Evolutionary conservation across 2,888 invertebrate species (phyloP), one percentile per base, ranked within the genome.

Genomic region (Cerastis rubricosa): DNA sequence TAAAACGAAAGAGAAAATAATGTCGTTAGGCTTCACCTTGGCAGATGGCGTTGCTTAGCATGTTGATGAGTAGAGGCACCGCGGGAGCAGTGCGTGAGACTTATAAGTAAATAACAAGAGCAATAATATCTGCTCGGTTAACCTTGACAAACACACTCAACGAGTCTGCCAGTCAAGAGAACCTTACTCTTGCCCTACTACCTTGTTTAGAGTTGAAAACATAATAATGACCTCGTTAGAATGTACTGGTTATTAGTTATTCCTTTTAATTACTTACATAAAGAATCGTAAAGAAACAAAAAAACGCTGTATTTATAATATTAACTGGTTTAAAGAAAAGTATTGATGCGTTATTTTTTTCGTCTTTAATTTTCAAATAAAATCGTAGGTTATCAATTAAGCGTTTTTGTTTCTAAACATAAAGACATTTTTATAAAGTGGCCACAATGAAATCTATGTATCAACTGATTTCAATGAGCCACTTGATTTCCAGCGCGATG

Each of bases 391-490:
- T 29, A 12, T 57, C 9, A 66, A 69, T 76, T 6, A 29, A 8
- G 68, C 72, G 71, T 76, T 54, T 85, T 87, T 83, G 87, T 76
- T 88, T 85, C 84, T 63, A 65, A 63, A 63, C 66, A 29, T 71
- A 70, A 75, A 76, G 47, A 74, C 61, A 73, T 25, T 84, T 85
- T 80, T 76, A 81, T 78, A 80, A 90, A 92, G 90, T 91, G 85
- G 92, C 92, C 93, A 85, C 94, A 91, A 84, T 93, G 93, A 93
- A 95, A 95, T 94, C 93, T 79, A 82, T 76, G 47, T 75, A 78
- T 74, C 22, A 61, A 73, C 81, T 72, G 92, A 94, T 96, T 94
- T 95, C 93, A 94, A 89, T 90, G 93, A 89, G 95, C 94, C 94
- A 93, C 94, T 93, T 86, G 73, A 83, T 86, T 81, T 79, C 82